Conservation (phyloP, 2,888 invertebrate genomes). For the Tanypteryx hageni region DNA sequence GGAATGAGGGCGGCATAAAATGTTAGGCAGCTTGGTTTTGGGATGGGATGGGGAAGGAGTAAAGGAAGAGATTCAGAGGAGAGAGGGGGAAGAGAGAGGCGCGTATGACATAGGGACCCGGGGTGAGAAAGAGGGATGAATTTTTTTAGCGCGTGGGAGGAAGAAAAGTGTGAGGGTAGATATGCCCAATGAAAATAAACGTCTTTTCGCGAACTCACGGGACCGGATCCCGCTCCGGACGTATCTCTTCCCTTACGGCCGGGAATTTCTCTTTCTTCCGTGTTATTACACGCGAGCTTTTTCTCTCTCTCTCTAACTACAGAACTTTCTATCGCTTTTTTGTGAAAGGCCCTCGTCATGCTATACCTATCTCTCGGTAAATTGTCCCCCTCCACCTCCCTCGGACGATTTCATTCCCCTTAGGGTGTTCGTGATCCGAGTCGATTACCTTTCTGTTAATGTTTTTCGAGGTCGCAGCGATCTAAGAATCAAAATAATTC, state of each 20-base stretch:
- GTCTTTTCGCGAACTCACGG: constrained; percentile 10
- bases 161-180: not conserved
- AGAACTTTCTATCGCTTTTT: constrained; percentile 21
- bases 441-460: no score
- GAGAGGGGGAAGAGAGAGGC: not conserved
- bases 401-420: no score
- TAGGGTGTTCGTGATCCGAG: no score
- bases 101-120: not conserved
- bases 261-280: not conserved
- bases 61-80: not conserved
- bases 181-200: constrained; percentile 52
- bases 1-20: not conserved
- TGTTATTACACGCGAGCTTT: not conserved
- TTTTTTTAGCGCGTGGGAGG: constrained; percentile 11
- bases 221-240: not conserved
- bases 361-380: not conserved
- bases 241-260: not conserved
- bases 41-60: not conserved
- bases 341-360: not conserved
- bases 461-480: no score
- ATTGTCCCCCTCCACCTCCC: not conserved
- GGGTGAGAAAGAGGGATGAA: not conserved
- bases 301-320: not conserved
- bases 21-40: not conserved
- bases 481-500: no score